phyloP scores from a whole-genome alignment of 35 echinoderm and acorn worm genomes.

The Hemicentrotus pulcherrimus region DNA sequence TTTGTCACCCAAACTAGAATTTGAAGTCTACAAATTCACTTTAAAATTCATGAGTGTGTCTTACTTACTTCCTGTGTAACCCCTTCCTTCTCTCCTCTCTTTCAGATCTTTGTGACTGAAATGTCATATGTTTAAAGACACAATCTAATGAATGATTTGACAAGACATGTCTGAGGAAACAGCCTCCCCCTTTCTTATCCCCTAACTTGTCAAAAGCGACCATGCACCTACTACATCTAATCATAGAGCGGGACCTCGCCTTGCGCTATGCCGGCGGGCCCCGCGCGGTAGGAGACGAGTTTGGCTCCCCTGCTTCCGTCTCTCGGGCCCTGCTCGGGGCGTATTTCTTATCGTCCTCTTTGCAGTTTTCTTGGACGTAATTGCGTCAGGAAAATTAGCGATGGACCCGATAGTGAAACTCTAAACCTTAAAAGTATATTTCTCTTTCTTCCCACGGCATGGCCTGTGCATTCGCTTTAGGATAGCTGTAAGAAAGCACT shows the following conservation, averaged over 20 bases:
- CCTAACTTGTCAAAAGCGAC: neutral
- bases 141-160: no score
- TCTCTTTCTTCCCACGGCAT: neutral
- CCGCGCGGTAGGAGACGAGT: slow-evolving; percentile 31
- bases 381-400: slow-evolving; percentile 39
- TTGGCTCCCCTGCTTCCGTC: slow-evolving; percentile 33
- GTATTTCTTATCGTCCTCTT: neutral
- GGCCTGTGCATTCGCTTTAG: slow-evolving; percentile 8
- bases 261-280: slow-evolving; percentile 31
- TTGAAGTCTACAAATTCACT: no score
- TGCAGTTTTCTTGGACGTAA: slow-evolving; percentile 35
- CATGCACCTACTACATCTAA: slow-evolving; percentile 11
- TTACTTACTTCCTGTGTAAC: neutral
- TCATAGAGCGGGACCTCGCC: slow-evolving; percentile 34
- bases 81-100: neutral
- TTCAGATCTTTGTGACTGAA: neutral
- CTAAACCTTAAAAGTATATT: slow-evolving; percentile 47
- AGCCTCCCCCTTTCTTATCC: neutral
- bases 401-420: slow-evolving; percentile 23
- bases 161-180: neutral
- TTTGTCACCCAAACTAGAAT: no score
- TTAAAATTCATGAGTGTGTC: neutral
- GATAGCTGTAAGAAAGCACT: neutral
- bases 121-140: neutral
- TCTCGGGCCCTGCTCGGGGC: neutral